phyloP scores from a whole-genome alignment of 2,888 invertebrate genomes.

The Pseudolycoriella hygida region DNA sequence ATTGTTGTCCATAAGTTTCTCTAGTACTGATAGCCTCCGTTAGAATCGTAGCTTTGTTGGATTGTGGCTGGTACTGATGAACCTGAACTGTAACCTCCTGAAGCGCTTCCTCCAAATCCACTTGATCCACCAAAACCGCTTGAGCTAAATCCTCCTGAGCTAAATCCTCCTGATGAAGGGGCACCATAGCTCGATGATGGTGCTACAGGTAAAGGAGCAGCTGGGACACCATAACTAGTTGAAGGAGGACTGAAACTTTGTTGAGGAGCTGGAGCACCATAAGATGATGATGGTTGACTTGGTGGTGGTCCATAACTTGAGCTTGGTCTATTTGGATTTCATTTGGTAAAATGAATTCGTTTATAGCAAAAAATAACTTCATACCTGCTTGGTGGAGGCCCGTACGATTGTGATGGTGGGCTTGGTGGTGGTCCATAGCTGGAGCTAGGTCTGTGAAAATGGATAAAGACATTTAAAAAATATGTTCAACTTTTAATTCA shows the following conservation, averaged over 20 bases:
- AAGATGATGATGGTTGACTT: neutral
- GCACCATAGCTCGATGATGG: conserved; percentile 25
- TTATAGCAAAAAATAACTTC: no score
- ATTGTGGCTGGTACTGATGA: conserved; percentile 31
- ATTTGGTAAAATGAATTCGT: no score
- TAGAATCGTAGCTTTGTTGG: conserved; percentile 46
- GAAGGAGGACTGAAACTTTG: conserved; percentile 24
- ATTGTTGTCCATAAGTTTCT: conserved; percentile 1
- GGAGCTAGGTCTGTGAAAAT: conserved; percentile 8
- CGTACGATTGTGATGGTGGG: conserved; percentile 29
- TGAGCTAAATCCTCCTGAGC: conserved; percentile 6
- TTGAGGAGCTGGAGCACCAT: conserved; percentile 14
- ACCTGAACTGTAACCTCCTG: conserved; percentile 10
- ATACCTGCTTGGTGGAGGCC: conserved; percentile 17
- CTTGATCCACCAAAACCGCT: conserved; percentile 10
- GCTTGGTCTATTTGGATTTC: neutral
- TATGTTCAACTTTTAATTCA: no score
- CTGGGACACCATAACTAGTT: conserved; percentile 27
- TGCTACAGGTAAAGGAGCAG: conserved; percentile 35
- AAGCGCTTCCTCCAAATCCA: neutral
- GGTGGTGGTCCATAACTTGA: conserved; percentile 19
- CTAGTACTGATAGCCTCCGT: conserved; percentile 39
- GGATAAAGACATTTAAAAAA: no score
- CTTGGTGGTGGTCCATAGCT: conserved; percentile 26
- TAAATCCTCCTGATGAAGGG: conserved; percentile 18